Conservation (phyloP, 30 jellyfish, hydroid and myxozoan species). For the Pelagia noctiluca region DNA sequence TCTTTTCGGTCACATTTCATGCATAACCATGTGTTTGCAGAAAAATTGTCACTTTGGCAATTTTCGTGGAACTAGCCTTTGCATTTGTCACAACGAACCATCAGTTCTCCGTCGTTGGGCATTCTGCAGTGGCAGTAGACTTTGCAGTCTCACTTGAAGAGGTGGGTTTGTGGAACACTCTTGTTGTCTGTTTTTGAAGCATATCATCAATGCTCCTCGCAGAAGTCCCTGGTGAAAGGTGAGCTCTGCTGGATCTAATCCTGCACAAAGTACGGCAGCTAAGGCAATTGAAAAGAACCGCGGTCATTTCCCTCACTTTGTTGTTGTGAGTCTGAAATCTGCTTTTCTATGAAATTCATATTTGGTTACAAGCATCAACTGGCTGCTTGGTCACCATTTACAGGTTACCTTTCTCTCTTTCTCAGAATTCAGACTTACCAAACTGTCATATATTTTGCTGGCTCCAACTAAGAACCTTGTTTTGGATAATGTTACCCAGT, state of each 20-base stretch:
- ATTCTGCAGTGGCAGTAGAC: constrained; percentile 24
- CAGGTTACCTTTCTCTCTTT: background rate
- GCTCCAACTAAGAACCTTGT: background rate
- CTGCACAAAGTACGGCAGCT: constrained; percentile 13
- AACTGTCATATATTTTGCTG: background rate
- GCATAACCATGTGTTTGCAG: too few species aligned
- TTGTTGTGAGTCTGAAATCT: background rate
- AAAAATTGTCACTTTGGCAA: too few species aligned
- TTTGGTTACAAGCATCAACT: background rate
- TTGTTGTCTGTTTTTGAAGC: background rate
- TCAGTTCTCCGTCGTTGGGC: constrained; percentile 13
- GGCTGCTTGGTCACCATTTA: background rate
- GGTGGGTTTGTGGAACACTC: background rate
- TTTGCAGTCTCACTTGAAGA: background rate
- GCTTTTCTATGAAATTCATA: background rate
- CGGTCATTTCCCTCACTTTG: constrained; percentile 20
- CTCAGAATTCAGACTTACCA: background rate
- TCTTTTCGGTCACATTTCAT: too few species aligned
- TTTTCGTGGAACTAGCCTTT: too few species aligned
- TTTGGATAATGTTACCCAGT: background rate
- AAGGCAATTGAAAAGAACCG: constrained; percentile 9
- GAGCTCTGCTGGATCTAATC: constrained; percentile 11
- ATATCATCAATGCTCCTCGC: background rate
- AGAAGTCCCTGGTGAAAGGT: background rate
- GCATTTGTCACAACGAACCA: constrained; percentile 31